Percentiles rank a stretch among this genome's conserved stretches.
Evolutionary conservation across 2,113 vertebrate genomes (phyloP).

Genomic region (Tonatia bakeri): DNA sequence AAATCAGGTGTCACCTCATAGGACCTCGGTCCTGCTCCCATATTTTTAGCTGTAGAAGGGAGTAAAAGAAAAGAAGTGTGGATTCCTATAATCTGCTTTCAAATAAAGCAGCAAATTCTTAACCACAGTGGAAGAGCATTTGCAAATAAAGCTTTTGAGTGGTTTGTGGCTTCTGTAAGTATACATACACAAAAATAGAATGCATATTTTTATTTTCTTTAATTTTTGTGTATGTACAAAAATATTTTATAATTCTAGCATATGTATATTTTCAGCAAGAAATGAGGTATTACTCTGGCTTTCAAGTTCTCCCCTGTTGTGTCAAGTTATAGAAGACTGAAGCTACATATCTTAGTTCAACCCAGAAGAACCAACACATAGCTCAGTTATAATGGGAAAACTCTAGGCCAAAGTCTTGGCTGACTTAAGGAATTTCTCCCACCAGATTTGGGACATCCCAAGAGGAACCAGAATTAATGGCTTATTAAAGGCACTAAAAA

Average conservation of each 20-base stretch:
- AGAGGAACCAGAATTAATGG: background rate
- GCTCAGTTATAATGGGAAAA: background rate
- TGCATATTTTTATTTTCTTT: background rate
- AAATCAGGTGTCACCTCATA: conserved; percentile 35
- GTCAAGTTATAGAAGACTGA: background rate
- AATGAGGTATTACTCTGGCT: background rate
- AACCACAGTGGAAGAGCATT: background rate
- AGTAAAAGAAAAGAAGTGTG: background rate
- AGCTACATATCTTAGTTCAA: background rate
- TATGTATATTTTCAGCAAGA: conserved; percentile 12
- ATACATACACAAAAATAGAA: background rate
- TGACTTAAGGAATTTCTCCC: background rate
- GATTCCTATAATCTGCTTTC: conserved; percentile 8
- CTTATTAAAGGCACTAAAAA: background rate
- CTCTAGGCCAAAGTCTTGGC: background rate
- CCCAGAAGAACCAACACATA: background rate
- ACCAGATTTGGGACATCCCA: background rate
- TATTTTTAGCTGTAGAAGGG: conserved; percentile 22
- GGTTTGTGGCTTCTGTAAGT: conserved; percentile 19
- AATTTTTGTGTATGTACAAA: conserved; percentile 7
- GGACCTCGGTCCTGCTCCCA: background rate
- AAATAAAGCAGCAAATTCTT: conserved; percentile 11
- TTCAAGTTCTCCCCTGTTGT: background rate
- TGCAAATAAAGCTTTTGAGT: background rate
- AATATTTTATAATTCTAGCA: conserved; percentile 32